Percentiles rank a stretch among this genome's conserved stretches.
phyloP scores from a whole-genome alignment of 2,797 vertebrate genomes.

The Arrhamphus sclerolepis region DNA sequence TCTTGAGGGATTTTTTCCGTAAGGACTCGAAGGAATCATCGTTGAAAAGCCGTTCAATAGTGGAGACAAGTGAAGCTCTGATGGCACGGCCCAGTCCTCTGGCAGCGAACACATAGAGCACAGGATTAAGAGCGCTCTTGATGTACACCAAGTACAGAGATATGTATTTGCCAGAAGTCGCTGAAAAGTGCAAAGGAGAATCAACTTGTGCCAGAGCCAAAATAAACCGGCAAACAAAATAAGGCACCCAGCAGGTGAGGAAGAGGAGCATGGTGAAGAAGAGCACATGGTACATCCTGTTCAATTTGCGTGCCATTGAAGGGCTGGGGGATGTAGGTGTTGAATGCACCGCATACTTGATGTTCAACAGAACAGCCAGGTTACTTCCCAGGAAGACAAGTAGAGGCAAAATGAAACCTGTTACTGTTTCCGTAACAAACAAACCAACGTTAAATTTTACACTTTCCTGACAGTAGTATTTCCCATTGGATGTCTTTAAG shows the following conservation, averaged over 20 bases:
- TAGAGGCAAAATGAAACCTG: constrained; percentile 79
- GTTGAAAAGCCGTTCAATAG: constrained; percentile 79
- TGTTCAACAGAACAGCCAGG: constrained; percentile 71
- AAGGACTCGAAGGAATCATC: constrained; percentile 76
- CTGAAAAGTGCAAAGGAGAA: fast-evolving
- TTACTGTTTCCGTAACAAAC: constrained; percentile 74
- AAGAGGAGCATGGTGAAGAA: constrained; percentile 83
- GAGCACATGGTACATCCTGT: constrained; percentile 79
- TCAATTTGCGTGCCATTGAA: constrained; percentile 56
- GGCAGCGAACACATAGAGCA: constrained; percentile 83
- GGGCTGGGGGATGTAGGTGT: constrained; percentile 38
- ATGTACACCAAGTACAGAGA: constrained; percentile 81
- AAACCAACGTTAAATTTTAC: constrained; percentile 10
- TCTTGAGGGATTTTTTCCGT: constrained; percentile 75
- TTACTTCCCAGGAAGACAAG: constrained; percentile 81
- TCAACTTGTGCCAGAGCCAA: background rate
- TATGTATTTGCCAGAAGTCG: constrained; percentile 20
- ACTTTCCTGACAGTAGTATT: constrained; percentile 57
- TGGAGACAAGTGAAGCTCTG: constrained; percentile 76
- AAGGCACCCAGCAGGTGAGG: constrained; percentile 85
- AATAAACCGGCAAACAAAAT: constrained; percentile 80
- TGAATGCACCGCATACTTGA: constrained; percentile 35
- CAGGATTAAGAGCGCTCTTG: constrained; percentile 81
- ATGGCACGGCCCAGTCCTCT: constrained; percentile 75
- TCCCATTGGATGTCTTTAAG: fast-evolving